Base-by-base conservation (phyloP, 2,888 invertebrate genomes). In the Hydropsyche betteni region DNA sequence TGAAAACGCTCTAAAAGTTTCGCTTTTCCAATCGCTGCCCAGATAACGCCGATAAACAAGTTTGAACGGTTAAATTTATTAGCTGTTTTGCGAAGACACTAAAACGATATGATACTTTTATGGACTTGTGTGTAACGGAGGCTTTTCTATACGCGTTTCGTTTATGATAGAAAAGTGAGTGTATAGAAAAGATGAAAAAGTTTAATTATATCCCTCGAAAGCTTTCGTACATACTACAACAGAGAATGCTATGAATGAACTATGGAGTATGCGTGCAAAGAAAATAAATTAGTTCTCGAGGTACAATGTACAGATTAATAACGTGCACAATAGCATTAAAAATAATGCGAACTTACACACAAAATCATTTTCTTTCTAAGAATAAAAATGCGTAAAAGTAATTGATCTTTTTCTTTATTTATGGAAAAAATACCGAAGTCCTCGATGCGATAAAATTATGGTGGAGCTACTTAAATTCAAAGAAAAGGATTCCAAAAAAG, bases 351-450 rank as follows among this genome's bases (percentile, higher is more conserved):
- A 44, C 44, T 44, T 44, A 44, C 44, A 44, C 10, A 44, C 10
- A 36, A 64, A 55, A 14, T 55, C 8, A 55, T 55, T 55, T 55
- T 44, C 76, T 70, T 76, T 72, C 74, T 72, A n/a, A 75, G 68
- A 72, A 75, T 44, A 44, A 44, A 44, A 44, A 44, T 53, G 4
- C 16, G 53, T 4, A 53, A 14, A 16, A 14, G 16, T n/a, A n/a
- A 58, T 58, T 16, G 58, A 58, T 58, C 24, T 58, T 58, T 44
- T 10, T 44, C 44, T 58, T 53, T 16, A 5, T 4, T 8, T 16
- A 16, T 44, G 24, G 58, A 14, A 58, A 58, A 44, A 58, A 58
- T 6, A 16, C 4, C 10, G 10, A 36, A 64, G 34, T 36, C 24
- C 36, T 4, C 61, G 2, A 24, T 64, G 12, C 36, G 44, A 44